Percentiles rank a stretch among this genome's conserved stretches.
Evolutionary conservation across 2,888 invertebrate species (phyloP).

Genomic region (Agriotes lineatus): DNA sequence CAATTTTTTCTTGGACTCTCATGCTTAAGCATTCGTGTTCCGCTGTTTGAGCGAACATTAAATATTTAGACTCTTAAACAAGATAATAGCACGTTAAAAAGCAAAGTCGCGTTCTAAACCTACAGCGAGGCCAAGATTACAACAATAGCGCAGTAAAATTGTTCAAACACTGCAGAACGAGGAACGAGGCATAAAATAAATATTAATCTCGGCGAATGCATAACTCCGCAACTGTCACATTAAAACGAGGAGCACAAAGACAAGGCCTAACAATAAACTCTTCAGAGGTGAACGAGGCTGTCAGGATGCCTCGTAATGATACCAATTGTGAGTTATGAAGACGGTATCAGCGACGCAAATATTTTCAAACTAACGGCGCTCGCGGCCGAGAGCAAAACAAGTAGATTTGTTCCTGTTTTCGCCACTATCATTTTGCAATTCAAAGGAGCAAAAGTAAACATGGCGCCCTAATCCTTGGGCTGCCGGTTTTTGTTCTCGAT

Average conservation of each 20-base stretch:
- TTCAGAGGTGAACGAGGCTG: conserved; percentile 6
- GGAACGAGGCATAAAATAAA: conserved; percentile 8
- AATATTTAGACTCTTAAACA: too few species aligned
- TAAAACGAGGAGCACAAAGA: conserved; percentile 21
- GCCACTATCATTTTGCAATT: not conserved
- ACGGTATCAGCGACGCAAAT: not conserved
- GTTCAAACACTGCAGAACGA: too few species aligned
- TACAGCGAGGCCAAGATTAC: too few species aligned
- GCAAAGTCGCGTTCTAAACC: too few species aligned
- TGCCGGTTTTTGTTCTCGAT: too few species aligned
- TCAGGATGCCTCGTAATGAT: conserved; percentile 17
- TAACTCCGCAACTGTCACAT: conserved; percentile 15
- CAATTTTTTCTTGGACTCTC: too few species aligned
- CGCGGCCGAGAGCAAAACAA: not conserved
- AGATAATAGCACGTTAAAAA: too few species aligned
- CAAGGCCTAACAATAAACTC: conserved; percentile 20
- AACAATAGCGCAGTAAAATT: too few species aligned
- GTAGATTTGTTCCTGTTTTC: not conserved
- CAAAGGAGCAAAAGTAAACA: not conserved
- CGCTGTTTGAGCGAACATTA: too few species aligned
- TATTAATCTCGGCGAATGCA: conserved; percentile 7
- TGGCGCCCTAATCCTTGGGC: too few species aligned
- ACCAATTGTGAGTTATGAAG: conserved; percentile 7
- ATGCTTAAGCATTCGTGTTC: too few species aligned
- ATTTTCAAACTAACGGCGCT: not conserved